Evolutionary conservation across 2,797 vertebrate genomes (phyloP).

Genomic region (Pogonophryne albipinna): DNA sequence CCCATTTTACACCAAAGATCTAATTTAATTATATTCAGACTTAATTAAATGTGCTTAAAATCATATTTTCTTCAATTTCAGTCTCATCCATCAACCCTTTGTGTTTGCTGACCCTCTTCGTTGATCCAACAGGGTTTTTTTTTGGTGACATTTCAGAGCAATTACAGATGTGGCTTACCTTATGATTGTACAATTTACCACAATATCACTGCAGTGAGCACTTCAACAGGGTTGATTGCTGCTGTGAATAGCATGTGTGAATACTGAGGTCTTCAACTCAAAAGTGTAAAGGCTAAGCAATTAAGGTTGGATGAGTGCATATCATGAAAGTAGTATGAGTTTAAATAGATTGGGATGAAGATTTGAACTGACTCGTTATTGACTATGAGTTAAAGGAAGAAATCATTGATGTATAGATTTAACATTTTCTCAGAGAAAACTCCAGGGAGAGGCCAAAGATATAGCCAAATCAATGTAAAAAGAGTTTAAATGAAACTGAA

Average conservation of each 20-base stretch:
- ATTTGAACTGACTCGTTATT: background rate
- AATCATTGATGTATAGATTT: conserved; percentile 9
- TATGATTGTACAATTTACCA: conserved; percentile 26
- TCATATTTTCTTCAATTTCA: conserved; percentile 37
- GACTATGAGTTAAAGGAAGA: conserved; percentile 23
- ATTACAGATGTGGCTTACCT: conserved; percentile 42
- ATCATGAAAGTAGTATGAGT: conserved; percentile 21
- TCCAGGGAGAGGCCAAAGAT: background rate
- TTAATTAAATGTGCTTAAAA: conserved; percentile 57
- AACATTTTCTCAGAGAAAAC: background rate
- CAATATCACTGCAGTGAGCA: conserved; percentile 18
- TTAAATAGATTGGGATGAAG: conserved; percentile 9
- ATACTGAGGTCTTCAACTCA: conserved; percentile 6
- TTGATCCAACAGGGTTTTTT: conserved; percentile 34
- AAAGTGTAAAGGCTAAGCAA: conserved; percentile 36
- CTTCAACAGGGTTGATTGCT: conserved; percentile 31
- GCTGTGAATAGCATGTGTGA: conserved; percentile 28
- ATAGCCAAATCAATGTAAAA: conserved; percentile 22
- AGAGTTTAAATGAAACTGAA: conserved; percentile 5
- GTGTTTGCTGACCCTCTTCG: conserved; percentile 33
- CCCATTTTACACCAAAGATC: conserved; percentile 37
- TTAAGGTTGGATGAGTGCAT: conserved; percentile 26
- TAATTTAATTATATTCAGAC: conserved; percentile 52
- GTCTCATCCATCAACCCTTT: conserved; percentile 51
- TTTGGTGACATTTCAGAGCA: conserved; percentile 53